phyloP scores from a whole-genome alignment of 2,888 invertebrate genomes.

The Hofmannophila pseudospretella region DNA sequence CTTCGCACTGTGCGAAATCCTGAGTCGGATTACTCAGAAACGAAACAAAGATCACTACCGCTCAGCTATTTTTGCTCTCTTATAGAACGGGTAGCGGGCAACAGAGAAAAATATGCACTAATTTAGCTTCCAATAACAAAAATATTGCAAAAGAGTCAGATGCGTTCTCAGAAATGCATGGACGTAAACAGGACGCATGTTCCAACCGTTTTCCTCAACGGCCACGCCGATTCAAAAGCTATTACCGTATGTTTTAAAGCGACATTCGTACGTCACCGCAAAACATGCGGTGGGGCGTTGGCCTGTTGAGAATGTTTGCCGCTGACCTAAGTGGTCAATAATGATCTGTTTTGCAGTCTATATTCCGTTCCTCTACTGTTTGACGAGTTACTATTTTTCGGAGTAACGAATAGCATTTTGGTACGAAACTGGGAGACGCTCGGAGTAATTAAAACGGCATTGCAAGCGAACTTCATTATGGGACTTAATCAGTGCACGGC shows the following conservation, averaged over 20 bases:
- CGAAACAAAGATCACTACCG: no score
- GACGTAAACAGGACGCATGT: slow-evolving; percentile 52
- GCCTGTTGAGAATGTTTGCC: slow-evolving; percentile 72
- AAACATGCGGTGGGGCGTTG: slow-evolving; percentile 63
- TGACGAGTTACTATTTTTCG: slow-evolving; percentile 17
- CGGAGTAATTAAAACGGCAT: slow-evolving; percentile 61
- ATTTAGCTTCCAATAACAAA: slow-evolving; percentile 49
- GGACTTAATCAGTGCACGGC: slow-evolving; percentile 64
- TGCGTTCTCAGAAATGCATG: slow-evolving; percentile 72
- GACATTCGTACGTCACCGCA: slow-evolving; percentile 33
- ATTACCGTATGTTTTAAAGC: slow-evolving; percentile 23
- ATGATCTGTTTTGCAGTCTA: slow-evolving; percentile 68
- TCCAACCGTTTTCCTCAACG: slow-evolving; percentile 27
- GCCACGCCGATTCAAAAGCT: slow-evolving; percentile 42
- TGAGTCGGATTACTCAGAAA: no score
- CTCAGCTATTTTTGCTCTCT: no score
- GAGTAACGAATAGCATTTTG: not conserved
- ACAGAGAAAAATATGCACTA: slow-evolving; percentile 47
- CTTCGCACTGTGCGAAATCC: no score
- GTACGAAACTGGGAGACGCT: slow-evolving; percentile 13
- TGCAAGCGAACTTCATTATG: slow-evolving; percentile 57
- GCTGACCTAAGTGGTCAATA: slow-evolving; percentile 73
- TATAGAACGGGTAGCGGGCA: no score
- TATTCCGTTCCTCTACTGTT: slow-evolving; percentile 50
- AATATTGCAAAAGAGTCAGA: slow-evolving; percentile 68